Base-by-base conservation (phyloP, 1,140 invertebrate species). In the Drosophila biarmipes region DNA sequence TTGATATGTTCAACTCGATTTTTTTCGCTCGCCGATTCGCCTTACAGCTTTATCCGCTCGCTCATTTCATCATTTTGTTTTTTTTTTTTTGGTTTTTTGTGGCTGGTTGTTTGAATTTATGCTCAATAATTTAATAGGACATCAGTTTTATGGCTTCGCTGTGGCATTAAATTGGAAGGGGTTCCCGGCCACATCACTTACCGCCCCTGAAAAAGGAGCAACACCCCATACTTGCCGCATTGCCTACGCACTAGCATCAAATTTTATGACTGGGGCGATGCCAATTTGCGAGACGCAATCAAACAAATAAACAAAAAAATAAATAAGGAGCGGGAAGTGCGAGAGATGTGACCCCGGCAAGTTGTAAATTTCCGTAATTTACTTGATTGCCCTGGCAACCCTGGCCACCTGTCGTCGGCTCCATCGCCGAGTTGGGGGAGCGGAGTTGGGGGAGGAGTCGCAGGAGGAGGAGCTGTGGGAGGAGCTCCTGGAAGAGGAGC, bases 111-210 rank as follows among this genome's bases (percentile, higher is more conserved):
- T 79, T 66, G 67, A 81, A 81, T 81, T 82, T 82, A 80, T 80
- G 74, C 72, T 80, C 78, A 80, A 80, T 80, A 80, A 80, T 80
- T 80, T 80, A 80, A 80, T 80, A 72, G 68, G 63, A 80, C 72
- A 80, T 80, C 58, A 75, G 78, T 80, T 80, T 80, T 75, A 80
- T 80, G 77, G 78, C 69, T 64, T 80, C 63, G 57, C 77, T 76
- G 77, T 51, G 71, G 77, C 63, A 46, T 55, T 48, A 42, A 54
- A 40, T 17, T 14, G 76, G 56, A 56, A 51, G 58, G 61, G 58
- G 54, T 40, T 21, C 2, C 7, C 8, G 2, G 14, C 14, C 40
- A 35, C 38, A 38, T 38, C 55, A 10, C 21, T 24, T 24, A 24
- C 15, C 43, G 12, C 7, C 12, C 31, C 10, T 14, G 7, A 45